Conservation (phyloP, 2,113 vertebrate species). For the Elaphurus davidianus region DNA sequence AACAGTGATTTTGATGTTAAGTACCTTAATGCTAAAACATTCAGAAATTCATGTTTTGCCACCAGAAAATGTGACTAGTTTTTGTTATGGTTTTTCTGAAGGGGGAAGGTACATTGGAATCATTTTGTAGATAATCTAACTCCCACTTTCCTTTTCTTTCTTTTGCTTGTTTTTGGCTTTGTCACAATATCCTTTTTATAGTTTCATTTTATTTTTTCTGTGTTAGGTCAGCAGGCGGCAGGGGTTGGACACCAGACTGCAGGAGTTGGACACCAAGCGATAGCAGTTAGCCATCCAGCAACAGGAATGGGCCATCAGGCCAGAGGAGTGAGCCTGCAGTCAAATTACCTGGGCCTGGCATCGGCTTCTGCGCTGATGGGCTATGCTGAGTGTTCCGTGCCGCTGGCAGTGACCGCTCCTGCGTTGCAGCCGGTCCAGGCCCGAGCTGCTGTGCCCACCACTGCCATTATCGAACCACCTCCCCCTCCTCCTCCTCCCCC, state of each 20-base stretch:
- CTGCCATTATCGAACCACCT: constrained; percentile 71
- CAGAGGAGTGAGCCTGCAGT: constrained; percentile 68
- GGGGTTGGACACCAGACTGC: constrained; percentile 52
- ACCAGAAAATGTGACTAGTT: background rate
- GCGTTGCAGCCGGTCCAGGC: constrained; percentile 80
- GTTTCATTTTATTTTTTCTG: background rate
- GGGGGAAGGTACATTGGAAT: background rate
- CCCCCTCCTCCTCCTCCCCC: constrained; percentile 69
- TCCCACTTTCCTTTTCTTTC: background rate
- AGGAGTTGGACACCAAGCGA: constrained; percentile 60
- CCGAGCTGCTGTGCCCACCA: constrained; percentile 73
- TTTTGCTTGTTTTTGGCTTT: background rate
- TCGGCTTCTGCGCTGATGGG: constrained; percentile 80
- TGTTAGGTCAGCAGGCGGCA: constrained; percentile 57
- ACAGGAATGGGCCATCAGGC: constrained; percentile 65
- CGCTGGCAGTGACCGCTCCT: constrained; percentile 73
- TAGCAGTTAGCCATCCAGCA: constrained; percentile 66
- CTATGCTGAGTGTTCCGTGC: constrained; percentile 80
- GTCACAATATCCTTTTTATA: background rate
- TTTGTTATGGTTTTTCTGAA: background rate
- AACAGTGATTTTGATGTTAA: background rate
- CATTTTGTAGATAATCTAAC: background rate
- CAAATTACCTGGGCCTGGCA: constrained; percentile 84
- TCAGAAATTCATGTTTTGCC: background rate
- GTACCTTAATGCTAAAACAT: background rate